phyloP scores from a whole-genome alignment of 2,888 invertebrate genomes.

The Gari tellinella region DNA sequence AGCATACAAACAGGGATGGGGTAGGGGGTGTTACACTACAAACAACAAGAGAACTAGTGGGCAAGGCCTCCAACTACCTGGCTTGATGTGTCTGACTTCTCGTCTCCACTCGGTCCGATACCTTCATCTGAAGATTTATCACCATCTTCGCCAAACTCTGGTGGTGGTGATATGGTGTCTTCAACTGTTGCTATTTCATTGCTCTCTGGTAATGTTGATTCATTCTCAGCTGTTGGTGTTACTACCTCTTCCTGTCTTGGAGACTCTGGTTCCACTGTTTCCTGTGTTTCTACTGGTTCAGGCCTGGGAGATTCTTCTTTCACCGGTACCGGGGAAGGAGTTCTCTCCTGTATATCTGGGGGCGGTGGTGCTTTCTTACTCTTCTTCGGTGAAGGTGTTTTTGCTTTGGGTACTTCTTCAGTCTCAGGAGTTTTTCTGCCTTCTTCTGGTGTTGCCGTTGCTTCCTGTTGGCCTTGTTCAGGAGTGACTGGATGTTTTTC shows the following conservation, averaged over 20 bases:
- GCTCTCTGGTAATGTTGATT: background rate
- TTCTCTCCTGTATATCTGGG: constrained; percentile 24
- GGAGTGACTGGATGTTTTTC: constrained; percentile 26
- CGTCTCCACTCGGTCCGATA: constrained; percentile 72
- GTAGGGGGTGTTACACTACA: too few species aligned
- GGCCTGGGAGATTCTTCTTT: constrained; percentile 7
- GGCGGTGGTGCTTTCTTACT: constrained; percentile 54
- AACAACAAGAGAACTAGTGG: background rate
- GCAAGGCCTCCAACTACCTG: constrained; percentile 54
- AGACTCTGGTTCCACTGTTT: constrained; percentile 11
- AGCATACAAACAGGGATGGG: too few species aligned
- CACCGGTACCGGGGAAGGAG: constrained; percentile 19
- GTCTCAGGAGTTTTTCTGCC: constrained; percentile 37
- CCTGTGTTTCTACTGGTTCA: constrained; percentile 15
- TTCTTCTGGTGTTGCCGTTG: too few species aligned
- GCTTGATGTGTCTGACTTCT: constrained; percentile 69
- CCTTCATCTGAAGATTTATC: constrained; percentile 74
- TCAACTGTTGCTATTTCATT: constrained; percentile 12
- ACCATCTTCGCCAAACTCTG: constrained; percentile 49
- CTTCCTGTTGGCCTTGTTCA: background rate
- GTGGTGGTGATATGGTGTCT: constrained; percentile 51
- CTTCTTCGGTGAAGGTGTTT: constrained; percentile 57
- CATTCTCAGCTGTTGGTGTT: constrained; percentile 17
- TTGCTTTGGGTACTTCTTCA: constrained; percentile 19
- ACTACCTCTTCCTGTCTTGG: constrained; percentile 10